These are phyloP conservation scores for Horisme vitalbata DNA, from an alignment of 2,888 invertebrate genomes.

Conservation along the genomic window DNA sequence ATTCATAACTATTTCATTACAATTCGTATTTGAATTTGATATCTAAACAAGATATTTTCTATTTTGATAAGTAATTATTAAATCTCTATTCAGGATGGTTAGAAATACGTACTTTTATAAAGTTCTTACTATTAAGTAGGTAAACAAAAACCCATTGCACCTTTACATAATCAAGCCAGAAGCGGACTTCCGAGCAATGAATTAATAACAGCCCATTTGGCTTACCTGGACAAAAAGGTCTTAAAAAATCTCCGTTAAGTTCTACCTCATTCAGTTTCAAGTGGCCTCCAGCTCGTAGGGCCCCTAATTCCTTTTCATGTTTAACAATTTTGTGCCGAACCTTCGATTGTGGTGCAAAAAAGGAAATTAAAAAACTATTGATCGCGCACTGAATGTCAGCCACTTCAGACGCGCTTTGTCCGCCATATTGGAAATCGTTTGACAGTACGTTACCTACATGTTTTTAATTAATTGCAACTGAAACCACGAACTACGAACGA, in stretches of 20 bases:
- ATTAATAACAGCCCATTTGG: constrained; percentile 72
- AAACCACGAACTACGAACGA: too few species aligned
- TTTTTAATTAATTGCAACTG: constrained; percentile 43
- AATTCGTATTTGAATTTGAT: too few species aligned
- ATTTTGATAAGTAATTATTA: too few species aligned
- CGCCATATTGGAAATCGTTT: constrained; percentile 77
- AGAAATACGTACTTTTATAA: too few species aligned
- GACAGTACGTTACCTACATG: constrained; percentile 61
- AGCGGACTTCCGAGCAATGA: constrained; percentile 49
- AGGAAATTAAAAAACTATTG: constrained; percentile 69
- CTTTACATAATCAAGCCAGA: constrained; percentile 22
- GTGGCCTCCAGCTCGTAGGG: constrained; percentile 62
- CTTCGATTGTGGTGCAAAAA: constrained; percentile 72
- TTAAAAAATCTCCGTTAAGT: constrained; percentile 73
- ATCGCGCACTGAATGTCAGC: constrained; percentile 68
- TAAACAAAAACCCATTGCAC: neutral
- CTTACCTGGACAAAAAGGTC: constrained; percentile 68
- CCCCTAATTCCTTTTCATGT: constrained; percentile 76
- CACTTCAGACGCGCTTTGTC: constrained; percentile 75
- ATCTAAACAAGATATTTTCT: too few species aligned
- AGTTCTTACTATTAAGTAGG: neutral
- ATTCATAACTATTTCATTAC: too few species aligned
- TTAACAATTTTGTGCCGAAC: constrained; percentile 60
- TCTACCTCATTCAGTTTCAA: constrained; percentile 69
- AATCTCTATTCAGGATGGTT: too few species aligned